Conservation (phyloP, 2,797 vertebrate species). For the Cirrhinus molitorella region DNA sequence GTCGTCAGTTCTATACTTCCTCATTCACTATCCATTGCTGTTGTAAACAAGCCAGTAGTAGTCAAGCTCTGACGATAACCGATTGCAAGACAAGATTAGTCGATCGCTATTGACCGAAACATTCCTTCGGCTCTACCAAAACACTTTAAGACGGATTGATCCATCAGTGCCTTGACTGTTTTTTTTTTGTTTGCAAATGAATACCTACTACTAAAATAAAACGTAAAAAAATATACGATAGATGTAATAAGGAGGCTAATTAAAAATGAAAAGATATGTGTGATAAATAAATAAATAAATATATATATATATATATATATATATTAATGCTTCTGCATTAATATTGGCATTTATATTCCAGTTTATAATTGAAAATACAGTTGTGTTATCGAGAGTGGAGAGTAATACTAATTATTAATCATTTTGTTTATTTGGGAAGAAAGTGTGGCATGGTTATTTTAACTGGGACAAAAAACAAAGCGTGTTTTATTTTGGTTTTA, state of each 20-base stretch:
- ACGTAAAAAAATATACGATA: background rate
- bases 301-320: background rate
- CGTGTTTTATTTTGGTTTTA: background rate
- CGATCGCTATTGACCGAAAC: conserved; percentile 15
- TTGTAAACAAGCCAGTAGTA: background rate
- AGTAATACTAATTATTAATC: background rate
- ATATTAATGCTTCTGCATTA: background rate
- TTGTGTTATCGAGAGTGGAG: background rate
- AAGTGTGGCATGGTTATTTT: background rate
- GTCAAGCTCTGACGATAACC: background rate
- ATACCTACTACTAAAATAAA: background rate
- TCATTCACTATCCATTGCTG: background rate
- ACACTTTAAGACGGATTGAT: background rate
- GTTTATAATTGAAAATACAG: background rate
- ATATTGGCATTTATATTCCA: background rate
- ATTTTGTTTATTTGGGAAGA: background rate
- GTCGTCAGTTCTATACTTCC: conserved; percentile 14
- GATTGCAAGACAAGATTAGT: conserved; percentile 30
- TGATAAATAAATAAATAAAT: background rate
- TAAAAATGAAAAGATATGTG: background rate
- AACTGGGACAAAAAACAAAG: no score
- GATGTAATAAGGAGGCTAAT: background rate
- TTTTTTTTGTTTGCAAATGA: background rate
- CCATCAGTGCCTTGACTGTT: background rate
- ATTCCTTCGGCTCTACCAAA: background rate